Evolutionary conservation across 2,113 vertebrate genomes (phyloP).

Genomic region (Menidia beryllina): DNA sequence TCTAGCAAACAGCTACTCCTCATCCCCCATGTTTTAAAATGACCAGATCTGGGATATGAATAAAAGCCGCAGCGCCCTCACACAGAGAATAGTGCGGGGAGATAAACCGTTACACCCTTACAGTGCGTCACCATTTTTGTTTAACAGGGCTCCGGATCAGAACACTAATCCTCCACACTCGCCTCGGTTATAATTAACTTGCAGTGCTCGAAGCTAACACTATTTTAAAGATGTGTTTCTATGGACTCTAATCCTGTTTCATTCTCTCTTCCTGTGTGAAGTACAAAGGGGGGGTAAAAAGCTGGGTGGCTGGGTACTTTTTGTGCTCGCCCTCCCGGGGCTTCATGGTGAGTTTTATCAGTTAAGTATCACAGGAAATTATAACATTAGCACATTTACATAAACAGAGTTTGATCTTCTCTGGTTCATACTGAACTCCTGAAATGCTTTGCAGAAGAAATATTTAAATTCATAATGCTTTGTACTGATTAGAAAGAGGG

Average conservation of each 20-base stretch:
- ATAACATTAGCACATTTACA: slow-evolving; percentile 2
- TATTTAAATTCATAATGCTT: neutral
- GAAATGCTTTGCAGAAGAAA: neutral
- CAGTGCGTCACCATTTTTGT: slow-evolving; percentile 59
- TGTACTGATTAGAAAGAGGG: neutral
- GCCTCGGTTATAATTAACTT: slow-evolving; percentile 67
- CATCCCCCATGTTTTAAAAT: slow-evolving; percentile 4
- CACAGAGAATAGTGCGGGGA: slow-evolving; percentile 42
- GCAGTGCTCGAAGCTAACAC: slow-evolving; percentile 44
- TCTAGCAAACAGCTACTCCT: neutral
- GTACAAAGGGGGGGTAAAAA: slow-evolving; percentile 5
- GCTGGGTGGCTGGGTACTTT: neutral
- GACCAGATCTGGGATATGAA: slow-evolving; percentile 41
- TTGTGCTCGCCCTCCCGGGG: slow-evolving; percentile 14
- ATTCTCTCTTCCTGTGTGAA: slow-evolving; percentile 26
- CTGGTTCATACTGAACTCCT: neutral
- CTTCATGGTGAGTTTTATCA: slow-evolving; percentile 12
- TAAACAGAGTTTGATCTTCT: slow-evolving; percentile 1
- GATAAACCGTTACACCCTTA: slow-evolving; percentile 61
- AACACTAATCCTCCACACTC: slow-evolving; percentile 86
- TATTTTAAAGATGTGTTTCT: slow-evolving; percentile 64
- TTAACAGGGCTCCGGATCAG: slow-evolving; percentile 82
- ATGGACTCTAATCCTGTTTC: slow-evolving; percentile 55
- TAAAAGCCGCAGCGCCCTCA: slow-evolving; percentile 30
- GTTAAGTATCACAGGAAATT: slow-evolving; percentile 18